phyloP scores from a whole-genome alignment of 92 coral and sea anemone species.

The Meandrina meandrites region DNA sequence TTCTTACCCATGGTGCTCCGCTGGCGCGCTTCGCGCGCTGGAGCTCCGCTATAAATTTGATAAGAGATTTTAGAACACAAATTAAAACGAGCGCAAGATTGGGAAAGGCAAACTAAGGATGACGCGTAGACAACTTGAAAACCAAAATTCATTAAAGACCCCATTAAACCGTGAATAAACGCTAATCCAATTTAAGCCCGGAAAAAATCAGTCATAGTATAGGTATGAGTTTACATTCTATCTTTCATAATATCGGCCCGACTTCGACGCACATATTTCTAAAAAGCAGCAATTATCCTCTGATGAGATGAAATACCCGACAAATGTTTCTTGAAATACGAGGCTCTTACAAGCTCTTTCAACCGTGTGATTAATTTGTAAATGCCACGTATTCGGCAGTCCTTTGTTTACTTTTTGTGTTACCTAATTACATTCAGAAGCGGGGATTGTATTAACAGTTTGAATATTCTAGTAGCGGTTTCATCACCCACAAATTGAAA shows the following conservation, averaged over 20 bases:
- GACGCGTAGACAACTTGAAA: conserved; percentile 4
- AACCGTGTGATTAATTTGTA: conserved; percentile 10
- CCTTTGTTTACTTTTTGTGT: conserved; percentile 24
- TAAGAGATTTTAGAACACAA: not conserved
- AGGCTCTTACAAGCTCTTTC: not conserved
- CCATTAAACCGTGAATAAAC: conserved; percentile 13
- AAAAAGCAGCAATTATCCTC: not conserved
- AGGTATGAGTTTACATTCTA: not conserved
- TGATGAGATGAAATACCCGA: not conserved
- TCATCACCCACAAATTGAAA: conserved; percentile 1
- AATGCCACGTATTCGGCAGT: not conserved
- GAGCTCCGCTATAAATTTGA: not conserved
- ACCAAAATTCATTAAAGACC: not conserved
- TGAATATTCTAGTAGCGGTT: conserved; percentile 15
- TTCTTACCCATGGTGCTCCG: too few species aligned
- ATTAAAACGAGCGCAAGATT: not conserved
- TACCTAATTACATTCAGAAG: conserved; percentile 13
- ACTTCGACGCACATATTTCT: not conserved
- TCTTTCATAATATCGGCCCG: not conserved
- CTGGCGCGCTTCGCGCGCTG: too few species aligned
- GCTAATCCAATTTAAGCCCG: conserved; percentile 28
- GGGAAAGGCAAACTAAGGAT: not conserved
- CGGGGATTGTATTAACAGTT: not conserved
- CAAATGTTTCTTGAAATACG: conserved; percentile 8
- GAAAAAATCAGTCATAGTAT: not conserved